phyloP scores from a whole-genome alignment of 2,113 vertebrate genomes.

The Macrotis lagotis region DNA sequence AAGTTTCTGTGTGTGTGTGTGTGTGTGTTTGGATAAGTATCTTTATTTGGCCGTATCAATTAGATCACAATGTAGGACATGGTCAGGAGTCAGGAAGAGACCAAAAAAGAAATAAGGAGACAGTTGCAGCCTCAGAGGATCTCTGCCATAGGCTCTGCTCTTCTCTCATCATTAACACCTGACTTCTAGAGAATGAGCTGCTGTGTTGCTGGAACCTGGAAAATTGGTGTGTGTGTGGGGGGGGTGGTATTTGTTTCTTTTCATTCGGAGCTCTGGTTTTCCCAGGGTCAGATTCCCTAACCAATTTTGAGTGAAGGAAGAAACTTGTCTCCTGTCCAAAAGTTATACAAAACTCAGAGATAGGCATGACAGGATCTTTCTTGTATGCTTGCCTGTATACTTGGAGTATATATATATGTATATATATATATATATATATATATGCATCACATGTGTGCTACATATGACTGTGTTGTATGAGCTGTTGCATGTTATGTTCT shows the following conservation, averaged over 20 bases:
- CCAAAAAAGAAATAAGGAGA: neutral
- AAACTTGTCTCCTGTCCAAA: slow-evolving; percentile 22
- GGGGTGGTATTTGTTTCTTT: slow-evolving; percentile 4
- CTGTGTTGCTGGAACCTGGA: neutral
- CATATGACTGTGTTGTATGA: too few relatives aligned
- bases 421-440: neutral
- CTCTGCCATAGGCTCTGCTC: neutral
- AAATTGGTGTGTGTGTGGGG: neutral
- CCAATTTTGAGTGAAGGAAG: slow-evolving; percentile 32
- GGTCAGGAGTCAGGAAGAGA: neutral
- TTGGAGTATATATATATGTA: neutral
- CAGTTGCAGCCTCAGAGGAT: neutral
- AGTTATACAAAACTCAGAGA: neutral
- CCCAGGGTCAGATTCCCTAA: slow-evolving; percentile 41
- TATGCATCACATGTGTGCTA: neutral
- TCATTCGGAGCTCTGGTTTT: slow-evolving; percentile 16
- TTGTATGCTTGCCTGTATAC: neutral
- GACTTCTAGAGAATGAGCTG: neutral
- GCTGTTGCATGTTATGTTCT: neutral
- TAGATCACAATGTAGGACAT: neutral
- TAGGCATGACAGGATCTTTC: neutral
- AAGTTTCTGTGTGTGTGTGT: too few relatives aligned
- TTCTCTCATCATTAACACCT: neutral
- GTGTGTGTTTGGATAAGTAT: too few relatives aligned
- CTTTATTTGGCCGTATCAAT: neutral